These are phyloP conservation scores for Coranthus polyacanthus DNA, from an alignment of 2,797 vertebrate species.

Conservation along the genomic window DNA sequence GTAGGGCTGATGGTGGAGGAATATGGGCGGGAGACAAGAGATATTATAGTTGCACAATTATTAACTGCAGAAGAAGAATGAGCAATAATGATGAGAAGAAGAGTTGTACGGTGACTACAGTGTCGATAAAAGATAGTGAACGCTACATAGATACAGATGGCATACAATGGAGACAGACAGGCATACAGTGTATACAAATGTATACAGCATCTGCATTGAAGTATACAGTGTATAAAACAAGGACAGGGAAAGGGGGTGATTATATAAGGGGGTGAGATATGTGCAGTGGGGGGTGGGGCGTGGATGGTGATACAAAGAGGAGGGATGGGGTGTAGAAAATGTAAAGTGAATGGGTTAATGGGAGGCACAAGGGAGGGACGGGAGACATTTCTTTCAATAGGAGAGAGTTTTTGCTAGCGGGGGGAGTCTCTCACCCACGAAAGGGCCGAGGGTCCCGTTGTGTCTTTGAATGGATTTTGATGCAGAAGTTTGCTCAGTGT, in stretches of 20 bases:
- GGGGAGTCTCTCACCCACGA: too few relatives aligned
- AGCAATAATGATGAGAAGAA: constrained; percentile 80
- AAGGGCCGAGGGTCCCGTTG: constrained; percentile 14
- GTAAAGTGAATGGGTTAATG: constrained; percentile 43
- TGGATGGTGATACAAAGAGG: constrained; percentile 68
- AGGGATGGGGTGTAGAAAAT: constrained; percentile 72
- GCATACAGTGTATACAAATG: constrained; percentile 70
- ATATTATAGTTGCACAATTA: constrained; percentile 76
- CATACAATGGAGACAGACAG: constrained; percentile 78
- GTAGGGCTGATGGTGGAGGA: background rate
- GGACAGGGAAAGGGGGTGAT: constrained; percentile 55
- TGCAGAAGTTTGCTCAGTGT: constrained; percentile 7
- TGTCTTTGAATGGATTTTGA: constrained; percentile 28
- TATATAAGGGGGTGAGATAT: constrained; percentile 75
- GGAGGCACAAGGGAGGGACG: constrained; percentile 39
- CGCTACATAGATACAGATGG: constrained; percentile 81
- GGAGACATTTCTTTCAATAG: constrained; percentile 45
- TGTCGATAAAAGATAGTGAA: constrained; percentile 83
- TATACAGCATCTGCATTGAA: constrained; percentile 69
- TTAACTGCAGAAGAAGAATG: constrained; percentile 73
- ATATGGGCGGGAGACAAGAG: constrained; percentile 54
- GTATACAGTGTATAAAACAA: constrained; percentile 75
- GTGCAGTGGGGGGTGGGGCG: constrained; percentile 44
- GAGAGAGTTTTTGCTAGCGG: constrained; percentile 12
- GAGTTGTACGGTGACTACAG: constrained; percentile 79